phyloP scores from a whole-genome alignment of 2,888 invertebrate species.

The Rotaria macrura region DNA sequence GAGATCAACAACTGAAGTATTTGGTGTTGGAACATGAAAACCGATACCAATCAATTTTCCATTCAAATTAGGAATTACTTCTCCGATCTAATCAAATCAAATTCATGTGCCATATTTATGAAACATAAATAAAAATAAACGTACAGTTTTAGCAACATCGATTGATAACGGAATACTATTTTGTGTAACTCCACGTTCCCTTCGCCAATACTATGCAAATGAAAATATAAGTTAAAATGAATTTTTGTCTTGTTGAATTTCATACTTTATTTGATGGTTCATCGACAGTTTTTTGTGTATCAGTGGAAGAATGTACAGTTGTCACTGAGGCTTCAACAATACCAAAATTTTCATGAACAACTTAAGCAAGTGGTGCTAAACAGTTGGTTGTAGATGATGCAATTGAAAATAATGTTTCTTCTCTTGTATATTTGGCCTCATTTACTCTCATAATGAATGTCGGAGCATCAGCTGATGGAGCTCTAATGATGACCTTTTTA shows the following conservation, averaged over 20 bases:
- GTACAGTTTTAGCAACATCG: constrained; percentile 94
- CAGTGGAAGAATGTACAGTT: too few species aligned
- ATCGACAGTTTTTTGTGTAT: too few species aligned
- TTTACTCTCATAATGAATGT: constrained; percentile 96
- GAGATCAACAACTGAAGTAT: constrained; percentile 95
- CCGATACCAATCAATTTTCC: constrained; percentile 99
- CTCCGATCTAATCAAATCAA: too few species aligned
- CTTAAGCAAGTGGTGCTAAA: constrained; percentile 89
- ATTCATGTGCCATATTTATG: too few species aligned
- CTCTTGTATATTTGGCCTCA: constrained; percentile 71
- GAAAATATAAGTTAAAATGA: too few species aligned
- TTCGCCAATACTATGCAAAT: constrained; percentile 68
- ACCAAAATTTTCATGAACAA: too few species aligned
- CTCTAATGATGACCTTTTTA: too few species aligned
- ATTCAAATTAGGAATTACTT: too few species aligned
- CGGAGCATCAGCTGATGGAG: too few species aligned
- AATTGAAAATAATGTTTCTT: constrained; percentile 59
- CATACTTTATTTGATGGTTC: too few species aligned
- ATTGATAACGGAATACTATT: constrained; percentile 97
- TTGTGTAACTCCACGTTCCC: constrained; percentile 92
- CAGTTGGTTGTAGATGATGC: constrained; percentile 99
- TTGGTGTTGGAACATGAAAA: constrained; percentile 93
- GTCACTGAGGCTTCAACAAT: too few species aligned
- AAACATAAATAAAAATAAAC: not conserved
- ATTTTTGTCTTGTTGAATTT: too few species aligned